Percentiles rank a stretch among this genome's conserved stretches.
Evolutionary conservation across 2,797 vertebrate species (phyloP).

Genomic region (Furcifer pardalis): DNA sequence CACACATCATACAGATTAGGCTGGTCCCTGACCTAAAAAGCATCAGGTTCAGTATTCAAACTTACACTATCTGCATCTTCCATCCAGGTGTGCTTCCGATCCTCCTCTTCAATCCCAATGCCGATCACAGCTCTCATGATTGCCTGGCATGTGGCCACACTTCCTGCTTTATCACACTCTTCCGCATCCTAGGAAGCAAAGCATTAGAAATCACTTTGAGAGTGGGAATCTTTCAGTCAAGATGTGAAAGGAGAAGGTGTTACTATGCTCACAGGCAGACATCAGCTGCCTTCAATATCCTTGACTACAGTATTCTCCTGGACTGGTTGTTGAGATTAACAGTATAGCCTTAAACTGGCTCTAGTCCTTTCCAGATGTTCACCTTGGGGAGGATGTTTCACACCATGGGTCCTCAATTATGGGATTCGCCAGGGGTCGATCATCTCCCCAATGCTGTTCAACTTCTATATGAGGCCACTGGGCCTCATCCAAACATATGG

Average conservation of each 20-base stretch:
- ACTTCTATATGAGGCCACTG: no score
- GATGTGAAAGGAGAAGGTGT: no score
- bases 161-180: conserved; percentile 97
- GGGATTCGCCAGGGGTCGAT: no score
- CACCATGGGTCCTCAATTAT: no score
- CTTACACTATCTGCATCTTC: conserved; percentile 96
- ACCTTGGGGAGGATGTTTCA: no score
- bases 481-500: no score
- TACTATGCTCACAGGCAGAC: not conserved
- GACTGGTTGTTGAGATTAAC: no score
- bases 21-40: not conserved
- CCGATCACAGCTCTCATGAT: conserved; percentile 95
- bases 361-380: no score
- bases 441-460: no score
- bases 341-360: no score
- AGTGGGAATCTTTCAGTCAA: not conserved
- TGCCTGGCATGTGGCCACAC: conserved; percentile 95
- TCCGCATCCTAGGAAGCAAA: conserved; percentile 87
- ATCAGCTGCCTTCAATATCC: no score
- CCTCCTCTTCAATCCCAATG: conserved; percentile 97
- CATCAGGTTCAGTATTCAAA: not conserved
- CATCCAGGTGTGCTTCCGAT: conserved; percentile 99
- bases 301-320: no score
- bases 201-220: not conserved
- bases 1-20: not conserved